These are phyloP conservation scores for Lithophane leautieri DNA, from an alignment of 2,888 invertebrate genomes.

Conservation along the genomic window DNA sequence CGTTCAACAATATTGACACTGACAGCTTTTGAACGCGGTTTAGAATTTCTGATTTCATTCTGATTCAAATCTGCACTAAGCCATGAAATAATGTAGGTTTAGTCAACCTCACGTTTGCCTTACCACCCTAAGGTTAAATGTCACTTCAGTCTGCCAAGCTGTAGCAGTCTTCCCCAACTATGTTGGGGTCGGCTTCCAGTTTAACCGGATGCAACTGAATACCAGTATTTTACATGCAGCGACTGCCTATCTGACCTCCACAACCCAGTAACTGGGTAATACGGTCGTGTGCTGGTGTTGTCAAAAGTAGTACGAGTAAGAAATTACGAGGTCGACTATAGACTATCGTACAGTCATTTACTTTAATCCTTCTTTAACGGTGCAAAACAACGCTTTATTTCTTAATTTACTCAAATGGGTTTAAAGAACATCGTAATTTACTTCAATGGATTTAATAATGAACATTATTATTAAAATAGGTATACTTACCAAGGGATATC, in stretches of 20 bases:
- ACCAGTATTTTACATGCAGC: too few relatives aligned
- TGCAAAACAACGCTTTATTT: constrained; percentile 14
- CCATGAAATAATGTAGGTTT: background rate
- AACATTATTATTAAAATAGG: background rate
- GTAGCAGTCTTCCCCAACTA: too few relatives aligned
- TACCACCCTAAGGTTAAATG: background rate
- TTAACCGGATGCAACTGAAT: too few relatives aligned
- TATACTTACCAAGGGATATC: background rate
- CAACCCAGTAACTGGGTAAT: too few relatives aligned
- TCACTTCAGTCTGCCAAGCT: too few relatives aligned
- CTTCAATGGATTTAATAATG: background rate
- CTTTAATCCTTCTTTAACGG: constrained; percentile 32
- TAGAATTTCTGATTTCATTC: too few relatives aligned
- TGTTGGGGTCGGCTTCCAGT: too few relatives aligned
- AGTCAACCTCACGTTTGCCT: background rate
- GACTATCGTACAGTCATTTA: background rate
- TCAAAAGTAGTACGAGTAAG: too few relatives aligned
- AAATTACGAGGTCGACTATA: background rate
- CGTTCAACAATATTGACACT: too few relatives aligned
- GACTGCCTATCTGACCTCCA: too few relatives aligned
- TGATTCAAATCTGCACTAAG: background rate
- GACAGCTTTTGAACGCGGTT: too few relatives aligned
- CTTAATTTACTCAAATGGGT: constrained; percentile 51
- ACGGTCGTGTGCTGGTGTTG: too few relatives aligned
- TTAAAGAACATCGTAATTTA: background rate